Percentiles rank a stretch among this genome's conserved stretches.
phyloP scores from a whole-genome alignment of 2,797 vertebrate species.

The Antrozous pallidus region DNA sequence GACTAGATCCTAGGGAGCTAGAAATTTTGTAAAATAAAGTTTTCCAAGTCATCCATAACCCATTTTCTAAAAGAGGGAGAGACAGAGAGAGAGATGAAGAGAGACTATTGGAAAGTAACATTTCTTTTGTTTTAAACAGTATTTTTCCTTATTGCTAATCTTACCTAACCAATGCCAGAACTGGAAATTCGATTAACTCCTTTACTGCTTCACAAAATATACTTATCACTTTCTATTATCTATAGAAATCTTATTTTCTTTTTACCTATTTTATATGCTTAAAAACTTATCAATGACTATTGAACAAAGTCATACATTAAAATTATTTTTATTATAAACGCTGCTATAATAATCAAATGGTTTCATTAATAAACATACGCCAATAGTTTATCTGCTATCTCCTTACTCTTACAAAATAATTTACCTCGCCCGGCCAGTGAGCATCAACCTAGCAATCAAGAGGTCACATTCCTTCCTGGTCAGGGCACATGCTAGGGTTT shows the following conservation, averaged over 20 bases:
- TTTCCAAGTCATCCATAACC: background rate
- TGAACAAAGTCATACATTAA: background rate
- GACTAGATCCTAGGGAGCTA: conserved; percentile 8
- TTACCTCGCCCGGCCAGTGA: too few relatives aligned
- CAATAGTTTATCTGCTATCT: background rate
- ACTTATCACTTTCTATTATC: background rate
- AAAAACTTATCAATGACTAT: background rate
- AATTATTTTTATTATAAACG: conserved; percentile 29
- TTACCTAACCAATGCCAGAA: background rate
- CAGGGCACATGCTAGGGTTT: too few relatives aligned
- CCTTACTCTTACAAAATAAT: conserved; percentile 9
- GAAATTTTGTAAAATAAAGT: conserved; percentile 10
- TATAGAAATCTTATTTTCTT: conserved; percentile 30
- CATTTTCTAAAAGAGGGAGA: background rate
- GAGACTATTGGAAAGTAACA: background rate
- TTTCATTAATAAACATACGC: background rate
- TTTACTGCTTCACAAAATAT: background rate
- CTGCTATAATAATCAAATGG: background rate
- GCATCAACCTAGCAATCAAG: too few relatives aligned
- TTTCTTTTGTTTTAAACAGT: background rate
- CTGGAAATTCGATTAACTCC: background rate
- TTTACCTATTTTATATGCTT: background rate
- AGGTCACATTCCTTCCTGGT: too few relatives aligned
- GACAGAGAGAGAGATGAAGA: background rate
- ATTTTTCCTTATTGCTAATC: background rate